phyloP scores from a whole-genome alignment of 2,113 vertebrate species.

The Pteropus alecto region DNA sequence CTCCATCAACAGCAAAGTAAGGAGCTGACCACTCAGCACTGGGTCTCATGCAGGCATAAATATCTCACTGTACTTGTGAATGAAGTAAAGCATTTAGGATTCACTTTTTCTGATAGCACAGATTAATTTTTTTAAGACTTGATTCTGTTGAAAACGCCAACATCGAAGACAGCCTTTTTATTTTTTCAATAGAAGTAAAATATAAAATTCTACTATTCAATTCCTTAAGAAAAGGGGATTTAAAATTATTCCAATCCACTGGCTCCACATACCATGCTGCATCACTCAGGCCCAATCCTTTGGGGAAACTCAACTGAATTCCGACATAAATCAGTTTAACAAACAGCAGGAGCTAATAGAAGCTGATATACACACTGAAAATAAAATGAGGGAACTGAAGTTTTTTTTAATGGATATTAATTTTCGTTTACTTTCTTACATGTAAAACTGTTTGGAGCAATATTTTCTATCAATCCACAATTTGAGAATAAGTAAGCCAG shows the following conservation, averaged over 20 bases:
- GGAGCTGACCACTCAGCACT: background rate
- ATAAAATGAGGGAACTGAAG: background rate
- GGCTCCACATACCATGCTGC: background rate
- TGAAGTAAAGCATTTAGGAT: constrained; percentile 50
- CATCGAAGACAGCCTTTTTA: constrained; percentile 48
- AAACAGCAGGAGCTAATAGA: background rate
- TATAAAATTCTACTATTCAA: constrained; percentile 47
- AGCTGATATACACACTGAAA: background rate
- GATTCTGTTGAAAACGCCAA: constrained; percentile 51
- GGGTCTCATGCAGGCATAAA: constrained; percentile 41
- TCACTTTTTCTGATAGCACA: constrained; percentile 52
- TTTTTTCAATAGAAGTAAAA: constrained; percentile 56
- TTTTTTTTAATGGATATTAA: constrained; percentile 12
- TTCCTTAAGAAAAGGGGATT: constrained; percentile 51
- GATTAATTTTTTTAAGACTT: constrained; percentile 39
- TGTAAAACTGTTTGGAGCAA: constrained; percentile 45
- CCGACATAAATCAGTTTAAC: background rate
- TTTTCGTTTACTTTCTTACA: constrained; percentile 50
- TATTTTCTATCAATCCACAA: constrained; percentile 41
- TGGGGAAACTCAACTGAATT: constrained; percentile 16
- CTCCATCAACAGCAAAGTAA: constrained; percentile 47
- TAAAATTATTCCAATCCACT: constrained; percentile 48
- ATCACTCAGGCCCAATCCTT: background rate
- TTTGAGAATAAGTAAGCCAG: background rate
- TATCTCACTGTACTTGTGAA: constrained; percentile 47